Percentiles rank a stretch among this genome's conserved stretches.
Conservation (phyloP, 92 coral and sea anemone genomes). For the Metridium senile region DNA sequence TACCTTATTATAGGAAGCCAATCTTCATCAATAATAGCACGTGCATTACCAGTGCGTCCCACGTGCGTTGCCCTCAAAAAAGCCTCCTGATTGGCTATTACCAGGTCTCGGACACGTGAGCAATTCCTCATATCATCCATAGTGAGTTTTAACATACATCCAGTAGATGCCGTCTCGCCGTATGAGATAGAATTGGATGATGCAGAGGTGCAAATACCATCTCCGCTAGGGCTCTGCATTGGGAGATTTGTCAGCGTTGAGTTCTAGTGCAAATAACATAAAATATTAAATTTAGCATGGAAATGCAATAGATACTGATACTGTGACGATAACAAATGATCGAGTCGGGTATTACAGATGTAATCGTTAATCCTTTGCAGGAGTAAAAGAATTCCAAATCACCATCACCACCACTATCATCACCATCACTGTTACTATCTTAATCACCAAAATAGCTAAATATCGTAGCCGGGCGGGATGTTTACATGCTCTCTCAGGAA, state of each 20-base stretch:
- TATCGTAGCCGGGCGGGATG: no score
- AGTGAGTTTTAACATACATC: constrained; percentile 72
- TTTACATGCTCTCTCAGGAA: no score
- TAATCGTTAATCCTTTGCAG: no score
- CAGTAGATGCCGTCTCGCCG: constrained; percentile 75
- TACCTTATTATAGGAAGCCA: constrained; percentile 89
- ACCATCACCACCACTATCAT: no score
- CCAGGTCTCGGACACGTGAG: constrained; percentile 63
- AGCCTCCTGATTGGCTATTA: constrained; percentile 71
- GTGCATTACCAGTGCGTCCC: constrained; percentile 89
- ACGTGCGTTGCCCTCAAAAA: constrained; percentile 84
- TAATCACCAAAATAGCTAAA: no score
- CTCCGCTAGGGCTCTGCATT: constrained; percentile 71
- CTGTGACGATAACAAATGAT: no score
- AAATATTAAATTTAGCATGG: background rate
- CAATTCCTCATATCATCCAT: constrained; percentile 92
- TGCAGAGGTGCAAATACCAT: constrained; percentile 71
- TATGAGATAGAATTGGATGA: constrained; percentile 61
- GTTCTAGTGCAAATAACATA: constrained; percentile 9
- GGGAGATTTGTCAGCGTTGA: constrained; percentile 61
- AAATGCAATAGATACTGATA: no score
- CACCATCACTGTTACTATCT: no score
- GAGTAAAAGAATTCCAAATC: no score
- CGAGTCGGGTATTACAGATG: no score
- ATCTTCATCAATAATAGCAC: constrained; percentile 57